Base-by-base conservation (phyloP, 53 echinoderm and acorn worm species). In the Temnopleurus reevesii region DNA sequence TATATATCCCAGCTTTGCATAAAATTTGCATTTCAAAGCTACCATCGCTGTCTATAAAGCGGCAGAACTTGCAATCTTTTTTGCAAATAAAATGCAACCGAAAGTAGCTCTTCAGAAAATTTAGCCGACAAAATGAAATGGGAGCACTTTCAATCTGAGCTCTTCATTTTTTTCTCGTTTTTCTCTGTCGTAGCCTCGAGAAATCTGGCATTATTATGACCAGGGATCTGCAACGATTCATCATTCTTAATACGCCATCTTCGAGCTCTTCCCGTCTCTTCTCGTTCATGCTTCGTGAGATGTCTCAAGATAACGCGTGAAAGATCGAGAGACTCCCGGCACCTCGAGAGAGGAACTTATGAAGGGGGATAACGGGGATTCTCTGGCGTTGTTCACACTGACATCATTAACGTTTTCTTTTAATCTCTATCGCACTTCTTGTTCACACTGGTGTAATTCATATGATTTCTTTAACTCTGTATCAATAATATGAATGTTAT, bases 161-260 rank as follows among this genome's bases (percentile, higher is more conserved):
- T 71, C 71, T 71, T 71, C 71, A 71, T 38, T 71, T n/a, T n/a
- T n/a, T n/a, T n/a, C n/a, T n/a, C n/a, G n/a, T n/a, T n/a, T n/a
- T n/a, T n/a, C n/a, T n/a, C 18, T 21, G 41, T 71, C 41, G 41
- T 6, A 41, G 71, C 71, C 71, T 71, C 71, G 19, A 71, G 71
- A 71, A 71, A 71, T 71, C 41, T 71, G 71, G 71, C 21, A 71
- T 43, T 71, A 71, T 71, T 38, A 38, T 71, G 71, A 7, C 71
- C 38, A 43, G 36, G 71, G 71, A 41, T 21, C 36, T 41, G 71
- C 71, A 71, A 38, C 71, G 71, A 71, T 71, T 71, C 71, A 71
- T 71, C 71, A 71, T 71, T 41, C 71, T 71, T 71, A 38, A 71
- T 71, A 71, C 41, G 19, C 7, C n/a, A 41, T 38, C 71, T 71